These are phyloP conservation scores for Manis crassicaudata DNA, from an alignment of 2,797 vertebrate species.

Conservation along the genomic window DNA sequence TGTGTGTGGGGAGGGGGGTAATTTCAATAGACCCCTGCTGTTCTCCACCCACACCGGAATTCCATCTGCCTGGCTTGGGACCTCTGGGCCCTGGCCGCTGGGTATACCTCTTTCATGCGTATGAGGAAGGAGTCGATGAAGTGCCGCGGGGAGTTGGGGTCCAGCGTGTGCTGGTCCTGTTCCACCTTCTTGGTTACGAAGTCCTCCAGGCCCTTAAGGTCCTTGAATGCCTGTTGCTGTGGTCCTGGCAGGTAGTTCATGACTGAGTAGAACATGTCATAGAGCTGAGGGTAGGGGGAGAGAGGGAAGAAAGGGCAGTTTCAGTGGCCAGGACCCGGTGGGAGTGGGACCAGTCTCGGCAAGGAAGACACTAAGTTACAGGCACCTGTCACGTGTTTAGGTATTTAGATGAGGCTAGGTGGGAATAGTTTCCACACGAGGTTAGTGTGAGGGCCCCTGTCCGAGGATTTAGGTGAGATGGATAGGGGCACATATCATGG, in stretches of 20 bases:
- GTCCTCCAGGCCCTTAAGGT: slow-evolving; percentile 14
- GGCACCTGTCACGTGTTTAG: background rate
- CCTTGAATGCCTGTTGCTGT: slow-evolving; percentile 60
- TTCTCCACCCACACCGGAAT: background rate
- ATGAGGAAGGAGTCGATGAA: slow-evolving; percentile 79
- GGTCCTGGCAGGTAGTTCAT: slow-evolving; percentile 70
- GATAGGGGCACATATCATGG: background rate
- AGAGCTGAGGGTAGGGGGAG: slow-evolving; percentile 32
- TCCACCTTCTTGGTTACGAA: slow-evolving; percentile 70
- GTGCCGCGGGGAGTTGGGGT: slow-evolving; percentile 60
- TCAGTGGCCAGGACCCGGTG: background rate
- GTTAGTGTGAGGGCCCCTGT: background rate
- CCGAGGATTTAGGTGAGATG: background rate
- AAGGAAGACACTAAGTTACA: background rate
- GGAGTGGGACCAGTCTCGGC: too few relatives aligned
- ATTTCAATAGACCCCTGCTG: too few relatives aligned
- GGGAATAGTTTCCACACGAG: background rate
- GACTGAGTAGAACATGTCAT: slow-evolving; percentile 63
- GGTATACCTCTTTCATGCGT: slow-evolving; percentile 69
- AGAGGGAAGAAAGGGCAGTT: background rate
- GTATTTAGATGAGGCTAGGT: background rate
- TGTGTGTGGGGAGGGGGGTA: background rate
- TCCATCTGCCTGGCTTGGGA: background rate
- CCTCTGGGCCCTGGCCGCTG: background rate
- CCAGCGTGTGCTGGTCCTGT: slow-evolving; percentile 42